Evolutionary conservation across 2,797 vertebrate genomes (phyloP).

Genomic region (Propithecus perrieri): DNA sequence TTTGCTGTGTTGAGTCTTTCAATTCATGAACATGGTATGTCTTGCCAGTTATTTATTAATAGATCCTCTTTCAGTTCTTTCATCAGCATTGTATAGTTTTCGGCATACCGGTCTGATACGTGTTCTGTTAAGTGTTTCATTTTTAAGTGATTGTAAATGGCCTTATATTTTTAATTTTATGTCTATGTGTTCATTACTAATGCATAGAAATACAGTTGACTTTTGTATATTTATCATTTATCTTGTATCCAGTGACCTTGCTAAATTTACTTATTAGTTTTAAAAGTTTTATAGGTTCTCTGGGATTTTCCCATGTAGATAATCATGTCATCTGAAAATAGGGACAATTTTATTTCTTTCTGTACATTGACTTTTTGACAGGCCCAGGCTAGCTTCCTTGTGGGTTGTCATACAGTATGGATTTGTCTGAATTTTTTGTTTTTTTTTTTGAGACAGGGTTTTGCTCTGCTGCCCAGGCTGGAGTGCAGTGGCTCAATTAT

Average conservation of each 20-base stretch:
- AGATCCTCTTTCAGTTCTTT: not conserved
- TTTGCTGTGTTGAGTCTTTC: too few relatives aligned
- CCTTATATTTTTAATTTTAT: not conserved
- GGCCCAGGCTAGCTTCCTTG: not conserved
- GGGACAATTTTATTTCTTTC: not conserved
- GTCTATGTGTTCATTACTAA: not conserved
- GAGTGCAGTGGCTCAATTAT: too few relatives aligned
- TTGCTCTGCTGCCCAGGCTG: too few relatives aligned
- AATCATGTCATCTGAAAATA: not conserved
- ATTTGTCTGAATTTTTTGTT: not conserved
- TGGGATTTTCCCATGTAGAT: not conserved
- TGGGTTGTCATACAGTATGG: not conserved
- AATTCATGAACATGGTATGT: not conserved
- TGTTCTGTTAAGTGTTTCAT: not conserved
- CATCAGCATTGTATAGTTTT: not conserved
- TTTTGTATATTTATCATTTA: not conserved
- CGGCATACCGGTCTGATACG: not conserved
- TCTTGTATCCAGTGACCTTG: not conserved
- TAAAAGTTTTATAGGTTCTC: not conserved
- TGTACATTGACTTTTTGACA: not conserved
- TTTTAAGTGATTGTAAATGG: not conserved
- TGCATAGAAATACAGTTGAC: not conserved
- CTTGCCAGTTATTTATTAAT: not conserved
- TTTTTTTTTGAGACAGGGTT: too few relatives aligned
- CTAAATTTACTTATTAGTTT: not conserved